A percentile compares a stretch with the other conserved stretches of the same genome.
phyloP scores from a whole-genome alignment of 2,888 invertebrate species.

The Magallana nippona region DNA sequence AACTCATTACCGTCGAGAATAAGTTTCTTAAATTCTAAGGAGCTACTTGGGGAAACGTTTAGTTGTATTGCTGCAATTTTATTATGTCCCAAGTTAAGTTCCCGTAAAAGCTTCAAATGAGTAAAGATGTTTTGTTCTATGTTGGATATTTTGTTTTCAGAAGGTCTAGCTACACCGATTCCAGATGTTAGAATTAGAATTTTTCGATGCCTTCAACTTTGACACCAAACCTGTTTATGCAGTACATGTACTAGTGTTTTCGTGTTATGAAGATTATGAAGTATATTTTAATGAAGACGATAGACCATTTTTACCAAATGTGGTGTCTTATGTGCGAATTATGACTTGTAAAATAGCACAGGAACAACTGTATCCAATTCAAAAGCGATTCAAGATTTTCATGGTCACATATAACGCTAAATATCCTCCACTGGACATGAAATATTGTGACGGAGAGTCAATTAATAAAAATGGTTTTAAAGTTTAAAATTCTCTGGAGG shows the following conservation, averaged over 20 bases:
- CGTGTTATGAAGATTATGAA: background rate
- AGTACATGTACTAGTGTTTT: background rate
- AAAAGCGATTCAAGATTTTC: background rate
- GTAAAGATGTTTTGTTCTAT: constrained; percentile 41
- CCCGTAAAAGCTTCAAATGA: constrained; percentile 26
- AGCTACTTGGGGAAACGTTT: constrained; percentile 37
- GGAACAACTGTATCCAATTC: background rate
- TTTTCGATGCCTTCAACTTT: background rate
- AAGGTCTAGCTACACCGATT: too few species aligned
- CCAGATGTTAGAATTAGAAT: too few species aligned
- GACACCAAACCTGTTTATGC: background rate
- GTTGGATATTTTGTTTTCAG: constrained; percentile 34
- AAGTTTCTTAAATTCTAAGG: constrained; percentile 30
- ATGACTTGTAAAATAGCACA: background rate
- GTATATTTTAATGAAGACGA: background rate
- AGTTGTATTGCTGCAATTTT: constrained; percentile 25
- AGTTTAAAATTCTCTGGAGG: background rate
- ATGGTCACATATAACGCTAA: background rate
- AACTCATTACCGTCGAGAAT: constrained; percentile 42
- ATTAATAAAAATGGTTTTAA: background rate
- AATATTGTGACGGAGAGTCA: background rate
- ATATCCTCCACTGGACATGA: background rate
- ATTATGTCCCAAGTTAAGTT: constrained; percentile 44
- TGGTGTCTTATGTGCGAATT: background rate
- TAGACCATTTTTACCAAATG: background rate